Conservation (phyloP, 2,113 vertebrate genomes). For the Sapajus apella region DNA sequence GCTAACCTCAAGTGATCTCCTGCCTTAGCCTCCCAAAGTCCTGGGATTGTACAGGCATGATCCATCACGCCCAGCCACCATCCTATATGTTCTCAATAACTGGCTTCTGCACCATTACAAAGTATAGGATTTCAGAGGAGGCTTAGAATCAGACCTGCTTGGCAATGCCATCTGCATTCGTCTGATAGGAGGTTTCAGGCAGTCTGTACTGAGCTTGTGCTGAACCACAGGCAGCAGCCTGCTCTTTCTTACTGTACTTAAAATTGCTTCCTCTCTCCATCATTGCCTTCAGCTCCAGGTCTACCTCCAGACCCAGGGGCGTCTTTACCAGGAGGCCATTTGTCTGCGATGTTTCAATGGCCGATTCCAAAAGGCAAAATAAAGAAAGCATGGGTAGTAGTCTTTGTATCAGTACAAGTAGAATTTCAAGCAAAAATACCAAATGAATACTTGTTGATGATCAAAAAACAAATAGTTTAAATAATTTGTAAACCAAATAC, state of each 20-base stretch:
- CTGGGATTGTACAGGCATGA: no score
- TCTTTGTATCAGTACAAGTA: not conserved
- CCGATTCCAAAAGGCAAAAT: not conserved
- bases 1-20: no score
- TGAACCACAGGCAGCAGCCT: not conserved
- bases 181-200: no score
- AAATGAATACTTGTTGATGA: not conserved
- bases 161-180: no score
- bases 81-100: not conserved
- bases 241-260: no score
- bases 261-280: fast-evolving
- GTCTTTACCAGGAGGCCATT: not conserved
- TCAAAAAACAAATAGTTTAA: not conserved
- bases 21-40: no score
- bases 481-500: not conserved
- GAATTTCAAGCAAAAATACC: not conserved
- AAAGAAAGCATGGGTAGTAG: not conserved
- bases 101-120: not conserved
- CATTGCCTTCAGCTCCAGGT: not conserved
- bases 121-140: not conserved
- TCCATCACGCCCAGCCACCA: no score
- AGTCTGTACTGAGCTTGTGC: not conserved
- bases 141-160: not conserved
- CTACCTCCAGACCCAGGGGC: not conserved
- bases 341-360: not conserved